Evolutionary conservation across 2,113 vertebrate species (phyloP).

Genomic region (Gnathonemus echidnorhynchus): DNA sequence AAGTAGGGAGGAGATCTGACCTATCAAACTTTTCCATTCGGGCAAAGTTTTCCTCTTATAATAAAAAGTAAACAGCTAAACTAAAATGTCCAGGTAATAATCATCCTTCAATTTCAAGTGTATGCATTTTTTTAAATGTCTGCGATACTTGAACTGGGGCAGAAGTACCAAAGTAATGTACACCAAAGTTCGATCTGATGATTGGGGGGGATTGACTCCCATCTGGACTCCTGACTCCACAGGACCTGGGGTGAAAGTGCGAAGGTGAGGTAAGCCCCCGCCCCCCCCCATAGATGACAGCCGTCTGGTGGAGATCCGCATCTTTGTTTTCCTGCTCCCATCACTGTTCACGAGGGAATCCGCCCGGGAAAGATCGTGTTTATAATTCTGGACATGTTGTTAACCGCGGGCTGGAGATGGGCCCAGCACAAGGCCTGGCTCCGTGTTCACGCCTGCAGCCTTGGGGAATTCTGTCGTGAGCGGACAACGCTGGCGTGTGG

Average conservation of each 20-base stretch:
- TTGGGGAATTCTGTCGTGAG: not conserved
- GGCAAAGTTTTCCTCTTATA: not conserved
- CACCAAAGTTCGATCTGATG: not conserved
- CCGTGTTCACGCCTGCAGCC: not conserved
- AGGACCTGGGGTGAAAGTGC: not conserved
- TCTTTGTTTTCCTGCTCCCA: not conserved
- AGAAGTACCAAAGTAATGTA: not conserved
- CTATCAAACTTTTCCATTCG: not conserved
- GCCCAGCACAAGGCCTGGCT: not conserved
- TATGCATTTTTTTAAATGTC: not conserved
- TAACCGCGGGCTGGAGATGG: not conserved
- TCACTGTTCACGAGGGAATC: not conserved
- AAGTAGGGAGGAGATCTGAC: not conserved
- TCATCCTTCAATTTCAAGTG: not conserved
- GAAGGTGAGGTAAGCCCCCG: not conserved
- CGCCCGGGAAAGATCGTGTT: not conserved
- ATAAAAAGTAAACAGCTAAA: not conserved
- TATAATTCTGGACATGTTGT: conserved; percentile 11
- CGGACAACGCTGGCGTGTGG: not conserved
- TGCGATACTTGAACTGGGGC: not conserved
- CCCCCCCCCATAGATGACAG: not conserved
- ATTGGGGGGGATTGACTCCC: not conserved
- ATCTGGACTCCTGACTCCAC: not conserved
- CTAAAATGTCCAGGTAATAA: not conserved
- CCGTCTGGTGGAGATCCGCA: not conserved